A percentile compares a stretch with the other conserved stretches of the same genome.
Conservation (phyloP, 2,797 vertebrate genomes). For the Sebastes oblongus region DNA sequence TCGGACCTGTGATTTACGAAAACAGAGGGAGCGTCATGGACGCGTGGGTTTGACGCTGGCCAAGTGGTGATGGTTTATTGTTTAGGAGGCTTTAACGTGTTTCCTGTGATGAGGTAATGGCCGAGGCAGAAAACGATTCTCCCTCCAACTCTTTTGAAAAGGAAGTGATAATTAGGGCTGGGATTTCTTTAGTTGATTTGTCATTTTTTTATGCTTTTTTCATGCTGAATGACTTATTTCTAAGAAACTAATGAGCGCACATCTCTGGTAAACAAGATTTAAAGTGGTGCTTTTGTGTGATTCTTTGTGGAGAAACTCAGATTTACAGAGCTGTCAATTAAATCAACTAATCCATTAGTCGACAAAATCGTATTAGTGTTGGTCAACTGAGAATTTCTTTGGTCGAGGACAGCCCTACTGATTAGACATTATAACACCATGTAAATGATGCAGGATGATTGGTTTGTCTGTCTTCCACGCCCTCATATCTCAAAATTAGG, state of each 20-base stretch:
- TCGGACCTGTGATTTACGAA: slow-evolving; percentile 24
- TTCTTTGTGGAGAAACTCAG: too few relatives aligned
- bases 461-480: not conserved
- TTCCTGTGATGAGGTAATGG: slow-evolving; percentile 37
- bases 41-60: not conserved
- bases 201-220: too few relatives aligned
- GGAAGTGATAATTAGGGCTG: not conserved
- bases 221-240: too few relatives aligned
- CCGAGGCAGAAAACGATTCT: not conserved
- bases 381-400: too few relatives aligned
- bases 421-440: not conserved
- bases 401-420: too few relatives aligned
- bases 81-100: slow-evolving; percentile 18
- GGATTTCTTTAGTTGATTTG: too few relatives aligned
- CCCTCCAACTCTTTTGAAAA: not conserved
- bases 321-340: too few relatives aligned
- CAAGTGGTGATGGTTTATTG: slow-evolving; percentile 7
- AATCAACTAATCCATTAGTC: too few relatives aligned
- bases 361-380: too few relatives aligned
- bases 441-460: not conserved
- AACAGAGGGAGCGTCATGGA: slow-evolving; percentile 9
- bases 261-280: too few relatives aligned
- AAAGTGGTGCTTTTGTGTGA: too few relatives aligned
- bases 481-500: not conserved
- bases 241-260: too few relatives aligned